Percentiles rank a stretch among this genome's conserved stretches.
Evolutionary conservation across 2,797 vertebrate genomes (phyloP).

Genomic region (Eupleurogrammus muticus): DNA sequence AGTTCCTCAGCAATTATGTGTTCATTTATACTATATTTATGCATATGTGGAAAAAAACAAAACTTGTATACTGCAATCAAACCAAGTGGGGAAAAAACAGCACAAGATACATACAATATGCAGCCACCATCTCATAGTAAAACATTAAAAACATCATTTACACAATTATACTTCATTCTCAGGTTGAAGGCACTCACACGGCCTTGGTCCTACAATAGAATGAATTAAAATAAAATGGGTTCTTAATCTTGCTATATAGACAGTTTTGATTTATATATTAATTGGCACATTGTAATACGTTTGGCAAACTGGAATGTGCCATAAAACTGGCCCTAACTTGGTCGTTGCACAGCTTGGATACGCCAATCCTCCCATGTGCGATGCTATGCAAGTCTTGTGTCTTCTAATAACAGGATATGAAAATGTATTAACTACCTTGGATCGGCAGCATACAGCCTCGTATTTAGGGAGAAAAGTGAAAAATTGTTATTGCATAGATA

Average conservation of each 20-base stretch:
- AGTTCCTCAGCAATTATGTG: conserved; percentile 46
- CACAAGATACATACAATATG: conserved; percentile 37
- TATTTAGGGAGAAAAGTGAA: conserved; percentile 50
- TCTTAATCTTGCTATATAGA: conserved; percentile 25
- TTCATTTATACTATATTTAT: conserved; percentile 17
- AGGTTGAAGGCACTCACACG: conserved; percentile 76
- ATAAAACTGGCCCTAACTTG: conserved; percentile 68
- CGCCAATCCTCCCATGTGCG: conserved; percentile 15
- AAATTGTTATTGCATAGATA: conserved; percentile 80
- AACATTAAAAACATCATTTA: conserved; percentile 52
- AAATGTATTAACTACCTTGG: conserved; percentile 31
- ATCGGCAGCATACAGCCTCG: conserved; percentile 53
- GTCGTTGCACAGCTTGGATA: conserved; percentile 62
- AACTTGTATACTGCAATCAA: conserved; percentile 46
- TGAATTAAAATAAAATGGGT: conserved; percentile 25
- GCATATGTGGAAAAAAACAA: conserved; percentile 46
- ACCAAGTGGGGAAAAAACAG: conserved; percentile 36
- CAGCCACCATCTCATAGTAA: conserved; percentile 45
- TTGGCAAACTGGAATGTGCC: conserved; percentile 64
- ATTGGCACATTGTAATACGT: conserved; percentile 68
- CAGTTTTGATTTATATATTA: conserved; percentile 32
- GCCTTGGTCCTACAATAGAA: conserved; percentile 45
- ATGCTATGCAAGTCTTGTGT: background rate
- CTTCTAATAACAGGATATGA: conserved; percentile 23
- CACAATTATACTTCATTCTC: conserved; percentile 54